A percentile compares a stretch with the other conserved stretches of the same genome.
Evolutionary conservation across 2,888 invertebrate species (phyloP).

Genomic region (Sinodicranocentrus sp.): DNA sequence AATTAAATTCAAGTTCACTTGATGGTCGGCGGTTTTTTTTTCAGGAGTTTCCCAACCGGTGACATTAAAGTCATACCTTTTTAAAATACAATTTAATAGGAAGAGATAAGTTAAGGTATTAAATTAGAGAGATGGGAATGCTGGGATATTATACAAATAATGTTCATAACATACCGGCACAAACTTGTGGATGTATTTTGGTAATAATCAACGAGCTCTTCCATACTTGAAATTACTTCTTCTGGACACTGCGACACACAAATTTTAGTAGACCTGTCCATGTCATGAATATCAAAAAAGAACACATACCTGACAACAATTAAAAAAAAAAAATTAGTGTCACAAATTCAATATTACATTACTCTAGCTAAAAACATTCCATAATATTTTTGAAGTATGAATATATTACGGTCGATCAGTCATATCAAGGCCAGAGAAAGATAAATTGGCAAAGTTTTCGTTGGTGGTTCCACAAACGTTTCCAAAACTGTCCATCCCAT

Average conservation of each 20-base stretch:
- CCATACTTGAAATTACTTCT: slow-evolving; percentile 82
- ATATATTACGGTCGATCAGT: slow-evolving; percentile 83
- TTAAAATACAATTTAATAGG: too few species aligned
- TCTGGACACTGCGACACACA: slow-evolving; percentile 94
- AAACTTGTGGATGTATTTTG: slow-evolving; percentile 85
- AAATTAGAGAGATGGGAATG: not conserved
- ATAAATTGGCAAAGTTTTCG: slow-evolving; percentile 85
- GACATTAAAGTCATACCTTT: slow-evolving; percentile 74
- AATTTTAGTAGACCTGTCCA: slow-evolving; percentile 88
- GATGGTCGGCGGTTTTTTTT: not conserved
- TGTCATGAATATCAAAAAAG: slow-evolving; percentile 89
- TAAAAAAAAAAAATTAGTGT: too few species aligned
- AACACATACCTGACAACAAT: slow-evolving; percentile 83
- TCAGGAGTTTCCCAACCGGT: slow-evolving; percentile 30
- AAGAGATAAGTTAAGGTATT: not conserved
- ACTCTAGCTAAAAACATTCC: too few species aligned
- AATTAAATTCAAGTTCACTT: too few species aligned
- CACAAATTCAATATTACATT: too few species aligned
- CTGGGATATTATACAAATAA: too few species aligned
- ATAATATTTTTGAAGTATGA: slow-evolving; percentile 27
- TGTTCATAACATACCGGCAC: slow-evolving; percentile 82
- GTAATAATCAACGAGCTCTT: slow-evolving; percentile 87
- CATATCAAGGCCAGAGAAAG: slow-evolving; percentile 89
- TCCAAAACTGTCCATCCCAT: slow-evolving; percentile 96
- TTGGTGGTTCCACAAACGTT: slow-evolving; percentile 95